Evolutionary conservation across 2,113 vertebrate genomes (phyloP).

Genomic region (Cebidichthys violaceus): DNA sequence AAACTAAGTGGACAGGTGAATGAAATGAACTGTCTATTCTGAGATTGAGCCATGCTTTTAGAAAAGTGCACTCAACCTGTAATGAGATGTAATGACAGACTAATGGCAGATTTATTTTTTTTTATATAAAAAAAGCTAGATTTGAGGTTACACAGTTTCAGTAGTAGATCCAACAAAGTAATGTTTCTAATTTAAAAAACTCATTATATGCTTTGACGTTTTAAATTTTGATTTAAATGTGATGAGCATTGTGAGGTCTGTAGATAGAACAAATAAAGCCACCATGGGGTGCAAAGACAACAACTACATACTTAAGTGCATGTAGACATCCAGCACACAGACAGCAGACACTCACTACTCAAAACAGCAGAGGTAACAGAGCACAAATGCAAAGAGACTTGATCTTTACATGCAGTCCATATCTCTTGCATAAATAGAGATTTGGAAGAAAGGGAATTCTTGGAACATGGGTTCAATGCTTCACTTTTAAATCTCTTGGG

Average conservation of each 20-base stretch:
- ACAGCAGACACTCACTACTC: slow-evolving; percentile 45
- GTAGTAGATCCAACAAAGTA: slow-evolving; percentile 11
- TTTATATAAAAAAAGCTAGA: background rate
- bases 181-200: background rate
- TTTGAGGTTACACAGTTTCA: slow-evolving; percentile 24
- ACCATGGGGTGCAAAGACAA: slow-evolving; percentile 31
- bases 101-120: slow-evolving; percentile 30
- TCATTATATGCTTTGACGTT: background rate
- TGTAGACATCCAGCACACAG: slow-evolving; percentile 53
- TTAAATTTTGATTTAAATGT: slow-evolving; percentile 3
- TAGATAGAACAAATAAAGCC: slow-evolving; percentile 42
- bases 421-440: slow-evolving; percentile 22
- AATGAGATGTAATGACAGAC: slow-evolving; percentile 47
- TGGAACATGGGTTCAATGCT: slow-evolving; percentile 8
- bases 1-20: slow-evolving; percentile 43
- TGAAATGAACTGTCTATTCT: slow-evolving; percentile 47
- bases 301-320: slow-evolving; percentile 38
- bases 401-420: slow-evolving; percentile 26
- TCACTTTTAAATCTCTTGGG: slow-evolving; percentile 1
- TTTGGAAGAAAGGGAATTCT: background rate
- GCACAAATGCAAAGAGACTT: slow-evolving; percentile 33
- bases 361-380: slow-evolving; percentile 43
- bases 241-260: slow-evolving; percentile 29
- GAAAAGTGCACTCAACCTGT: slow-evolving; percentile 45
- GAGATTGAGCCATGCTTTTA: slow-evolving; percentile 60